Evolutionary conservation across 2,888 invertebrate genomes (phyloP), one percentile per base, ranked within the genome.

Genomic region (Ectobius pallidus): DNA sequence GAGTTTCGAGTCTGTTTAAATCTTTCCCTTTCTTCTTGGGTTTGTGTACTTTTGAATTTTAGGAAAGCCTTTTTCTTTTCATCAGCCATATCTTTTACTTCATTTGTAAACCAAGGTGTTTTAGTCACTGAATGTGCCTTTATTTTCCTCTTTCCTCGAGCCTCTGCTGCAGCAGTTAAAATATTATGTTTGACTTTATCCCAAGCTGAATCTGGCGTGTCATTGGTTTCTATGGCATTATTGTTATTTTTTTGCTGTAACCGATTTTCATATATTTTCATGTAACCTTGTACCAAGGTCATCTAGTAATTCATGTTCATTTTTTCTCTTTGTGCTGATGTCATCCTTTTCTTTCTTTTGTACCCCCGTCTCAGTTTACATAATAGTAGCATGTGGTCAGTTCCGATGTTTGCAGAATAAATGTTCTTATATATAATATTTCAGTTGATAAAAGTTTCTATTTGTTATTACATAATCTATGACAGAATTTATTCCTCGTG

Each of bases 401-500:
- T n/a, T n/a, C n/a, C n/a, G n/a, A n/a, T n/a, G n/a, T n/a, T n/a
- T n/a, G n/a, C n/a, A n/a, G n/a, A n/a, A n/a, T n/a, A n/a, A 39
- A 39, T 39, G 39, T 6, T 39, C 6, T 39, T 39, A 39, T 14
- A 39, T 39, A 6, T 39, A 39, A 39, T 39, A 14, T 39, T 39
- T 39, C 39, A 9, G 39, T 39, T 9, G 39, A 14, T 39, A 9
- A 9, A 14, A 39, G 14, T 39, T 39, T 39, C 6, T 39, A 39
- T 39, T 39, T 9, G 39, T 49, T 49, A 49, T 49, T 49, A 49
- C n/a, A 49, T 49, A n/a, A 49, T 49, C n/a, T 49, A 49, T 49
- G 4, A 49, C 49, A n/a, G 49, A 49, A 14, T 49, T 4, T n/a
- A 18, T 49, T n/a, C 49, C n/a, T 49, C 49, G 14, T 49, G 49